Conservation (phyloP, 1,140 invertebrate genomes). For the Drosophila repleta region DNA sequence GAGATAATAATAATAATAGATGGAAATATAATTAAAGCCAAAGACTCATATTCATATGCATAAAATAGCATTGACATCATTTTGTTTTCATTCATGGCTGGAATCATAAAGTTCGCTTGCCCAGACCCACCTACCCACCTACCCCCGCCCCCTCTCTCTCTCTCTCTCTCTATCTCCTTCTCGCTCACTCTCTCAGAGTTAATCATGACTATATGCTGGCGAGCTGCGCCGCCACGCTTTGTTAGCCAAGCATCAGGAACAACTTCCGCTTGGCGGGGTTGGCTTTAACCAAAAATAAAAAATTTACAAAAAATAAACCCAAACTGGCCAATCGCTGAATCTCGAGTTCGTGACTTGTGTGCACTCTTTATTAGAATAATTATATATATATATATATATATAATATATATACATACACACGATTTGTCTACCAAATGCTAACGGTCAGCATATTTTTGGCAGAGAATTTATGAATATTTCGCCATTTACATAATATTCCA, state of each 20-base stretch:
- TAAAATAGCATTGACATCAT: constrained; percentile 82
- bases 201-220: constrained; percentile 74
- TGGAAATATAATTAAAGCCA: constrained; percentile 15
- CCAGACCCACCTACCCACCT: too few species aligned
- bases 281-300: constrained; percentile 28
- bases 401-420: too few species aligned
- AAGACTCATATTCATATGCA: constrained; percentile 49
- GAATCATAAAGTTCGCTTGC: constrained; percentile 43
- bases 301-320: constrained; percentile 6
- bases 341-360: constrained; percentile 54
- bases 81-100: constrained; percentile 56
- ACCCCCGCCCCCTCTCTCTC: not conserved
- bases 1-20: not conserved
- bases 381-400: constrained; percentile 44
- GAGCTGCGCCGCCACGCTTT: constrained; percentile 78
- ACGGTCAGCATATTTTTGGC: constrained; percentile 29
- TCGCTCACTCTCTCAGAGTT: constrained; percentile 35
- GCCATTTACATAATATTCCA: constrained; percentile 24
- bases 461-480: constrained; percentile 15
- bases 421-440: not conserved
- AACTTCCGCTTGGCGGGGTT: constrained; percentile 73
- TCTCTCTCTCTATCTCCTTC: not conserved
- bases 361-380: constrained; percentile 78
- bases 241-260: constrained; percentile 83
- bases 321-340: constrained; percentile 42